Percentiles rank a stretch among this genome's conserved stretches.
Conservation (phyloP, 2,888 invertebrate species). For the Ormia ochracea region DNA sequence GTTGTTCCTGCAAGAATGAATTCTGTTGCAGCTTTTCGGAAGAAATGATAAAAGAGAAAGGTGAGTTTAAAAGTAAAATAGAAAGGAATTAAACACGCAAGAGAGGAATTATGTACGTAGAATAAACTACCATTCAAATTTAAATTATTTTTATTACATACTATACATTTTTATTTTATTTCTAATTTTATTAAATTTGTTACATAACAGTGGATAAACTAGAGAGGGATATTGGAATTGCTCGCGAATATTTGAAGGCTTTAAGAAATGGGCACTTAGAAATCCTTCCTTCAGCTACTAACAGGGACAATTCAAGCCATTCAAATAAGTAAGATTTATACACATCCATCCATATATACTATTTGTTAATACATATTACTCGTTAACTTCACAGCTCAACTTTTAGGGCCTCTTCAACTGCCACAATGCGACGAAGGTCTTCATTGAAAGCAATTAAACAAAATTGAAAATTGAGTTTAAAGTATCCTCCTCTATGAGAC, state of each 20-base stretch:
- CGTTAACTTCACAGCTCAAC: constrained; percentile 34
- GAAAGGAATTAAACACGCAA: no score
- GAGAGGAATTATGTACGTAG: no score
- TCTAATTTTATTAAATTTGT: constrained; percentile 1
- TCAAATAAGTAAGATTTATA: constrained; percentile 42
- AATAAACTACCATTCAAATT: no score
- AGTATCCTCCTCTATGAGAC: background rate
- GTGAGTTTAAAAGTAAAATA: constrained; percentile 64
- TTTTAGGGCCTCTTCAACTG: constrained; percentile 32
- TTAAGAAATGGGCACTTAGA: constrained; percentile 60
- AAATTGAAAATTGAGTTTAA: constrained; percentile 12
- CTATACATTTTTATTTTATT: background rate
- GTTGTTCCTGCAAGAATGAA: constrained; percentile 70
- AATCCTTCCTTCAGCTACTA: background rate
- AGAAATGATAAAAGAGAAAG: constrained; percentile 70
- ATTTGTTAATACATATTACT: background rate
- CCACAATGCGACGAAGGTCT: background rate
- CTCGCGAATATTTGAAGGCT: constrained; percentile 68
- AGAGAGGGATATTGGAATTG: constrained; percentile 72
- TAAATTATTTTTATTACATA: no score
- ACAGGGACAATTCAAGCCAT: constrained; percentile 17
- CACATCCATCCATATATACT: background rate
- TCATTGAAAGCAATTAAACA: constrained; percentile 30
- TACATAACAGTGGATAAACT: constrained; percentile 68
- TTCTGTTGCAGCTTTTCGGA: constrained; percentile 71